These are phyloP conservation scores for Brachionus manjavacas DNA, from an alignment of 1,140 invertebrate genomes.

Conservation along the genomic window DNA sequence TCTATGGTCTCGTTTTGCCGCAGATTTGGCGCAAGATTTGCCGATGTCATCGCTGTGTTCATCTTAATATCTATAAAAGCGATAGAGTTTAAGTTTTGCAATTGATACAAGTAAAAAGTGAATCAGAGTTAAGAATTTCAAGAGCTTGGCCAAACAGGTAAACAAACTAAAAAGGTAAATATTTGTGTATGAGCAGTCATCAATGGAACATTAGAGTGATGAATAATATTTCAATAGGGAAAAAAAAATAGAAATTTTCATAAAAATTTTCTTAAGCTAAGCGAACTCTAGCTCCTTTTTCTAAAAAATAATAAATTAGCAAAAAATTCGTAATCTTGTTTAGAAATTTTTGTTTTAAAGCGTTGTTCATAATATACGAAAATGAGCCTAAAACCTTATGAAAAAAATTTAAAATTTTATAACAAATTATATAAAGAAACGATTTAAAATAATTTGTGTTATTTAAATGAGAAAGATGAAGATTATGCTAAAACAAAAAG, in stretches of 20 bases:
- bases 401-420: slow-evolving; percentile 16
- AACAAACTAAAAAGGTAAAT: slow-evolving; percentile 10
- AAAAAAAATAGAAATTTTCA: slow-evolving; percentile 6
- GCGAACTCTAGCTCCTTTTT: slow-evolving; percentile 35
- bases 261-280: slow-evolving; percentile 30
- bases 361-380: slow-evolving; percentile 25
- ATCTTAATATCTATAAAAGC: background rate
- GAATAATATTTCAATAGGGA: background rate
- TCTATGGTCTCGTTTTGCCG: background rate
- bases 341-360: background rate
- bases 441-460: slow-evolving; percentile 9
- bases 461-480: slow-evolving; percentile 5
- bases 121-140: slow-evolving; percentile 4
- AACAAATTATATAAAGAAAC: background rate
- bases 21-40: background rate
- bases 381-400: slow-evolving; percentile 13
- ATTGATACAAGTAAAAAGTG: background rate
- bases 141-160: slow-evolving; percentile 17
- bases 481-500: background rate
- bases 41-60: background rate
- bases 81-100: background rate
- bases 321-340: slow-evolving; percentile 32
- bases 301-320: slow-evolving; percentile 24
- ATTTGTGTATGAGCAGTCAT: background rate
- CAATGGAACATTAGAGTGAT: background rate